phyloP scores from a whole-genome alignment of 1,140 invertebrate species.

The Chymomyza costata region DNA sequence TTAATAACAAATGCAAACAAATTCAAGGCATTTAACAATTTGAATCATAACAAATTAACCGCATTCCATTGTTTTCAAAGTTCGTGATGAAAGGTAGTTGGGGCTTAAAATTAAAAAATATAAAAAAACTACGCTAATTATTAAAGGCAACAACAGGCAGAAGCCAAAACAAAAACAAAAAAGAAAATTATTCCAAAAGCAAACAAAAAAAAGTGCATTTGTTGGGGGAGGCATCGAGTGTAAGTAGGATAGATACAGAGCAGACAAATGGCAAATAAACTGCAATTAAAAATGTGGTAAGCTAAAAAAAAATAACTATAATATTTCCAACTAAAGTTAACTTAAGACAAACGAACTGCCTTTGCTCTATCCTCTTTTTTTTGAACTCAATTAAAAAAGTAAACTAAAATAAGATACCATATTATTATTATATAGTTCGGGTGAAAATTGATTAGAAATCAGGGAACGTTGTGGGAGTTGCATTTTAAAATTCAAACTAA shows the following conservation, averaged over 20 bases:
- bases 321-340: too few species aligned
- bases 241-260: too few species aligned
- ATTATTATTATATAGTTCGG: too few species aligned
- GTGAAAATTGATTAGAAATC: too few species aligned
- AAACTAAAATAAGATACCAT: too few species aligned
- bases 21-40: slow-evolving; percentile 62
- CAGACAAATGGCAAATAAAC: neutral
- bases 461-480: too few species aligned
- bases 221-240: slow-evolving; percentile 6
- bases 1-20: slow-evolving; percentile 65
- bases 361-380: too few species aligned
- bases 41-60: slow-evolving; percentile 67
- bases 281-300: slow-evolving; percentile 30
- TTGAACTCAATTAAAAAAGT: too few species aligned
- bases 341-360: too few species aligned
- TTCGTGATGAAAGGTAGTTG: slow-evolving; percentile 18
- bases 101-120: neutral
- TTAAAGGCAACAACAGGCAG: slow-evolving; percentile 45
- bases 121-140: slow-evolving; percentile 45
- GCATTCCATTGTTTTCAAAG: slow-evolving; percentile 55
- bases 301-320: slow-evolving; percentile 8
- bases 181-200: too few species aligned
- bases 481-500: too few species aligned
- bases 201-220: neutral
- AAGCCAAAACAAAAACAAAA: too few species aligned